Percentiles rank a stretch among this genome's conserved stretches.
phyloP scores from a whole-genome alignment of 2,113 vertebrate species.

The Dendropsophus ebraccatus region DNA sequence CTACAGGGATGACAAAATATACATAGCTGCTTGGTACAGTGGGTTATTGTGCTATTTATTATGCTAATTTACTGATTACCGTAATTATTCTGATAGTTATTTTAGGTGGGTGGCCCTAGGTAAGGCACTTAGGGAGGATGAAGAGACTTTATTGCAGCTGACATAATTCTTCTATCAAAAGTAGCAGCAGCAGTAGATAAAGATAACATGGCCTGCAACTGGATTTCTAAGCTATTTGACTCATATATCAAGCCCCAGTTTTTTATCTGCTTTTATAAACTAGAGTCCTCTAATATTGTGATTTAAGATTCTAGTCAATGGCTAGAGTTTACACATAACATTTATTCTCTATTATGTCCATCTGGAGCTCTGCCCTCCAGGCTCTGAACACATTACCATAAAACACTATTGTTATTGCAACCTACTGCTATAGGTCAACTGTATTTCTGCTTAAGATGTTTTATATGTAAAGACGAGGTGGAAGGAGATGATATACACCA shows the following conservation, averaged over 20 bases:
- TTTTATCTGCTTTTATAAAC: background rate
- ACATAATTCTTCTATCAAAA: background rate
- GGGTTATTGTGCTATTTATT: too few species aligned
- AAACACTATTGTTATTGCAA: constrained; percentile 17
- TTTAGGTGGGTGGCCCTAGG: too few species aligned
- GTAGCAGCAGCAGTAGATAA: background rate
- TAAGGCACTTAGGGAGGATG: too few species aligned
- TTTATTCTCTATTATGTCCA: constrained; percentile 29
- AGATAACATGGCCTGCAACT: background rate
- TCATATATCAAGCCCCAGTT: background rate
- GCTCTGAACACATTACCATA: constrained; percentile 39
- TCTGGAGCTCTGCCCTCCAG: constrained; percentile 22
- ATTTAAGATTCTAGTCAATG: constrained; percentile 24
- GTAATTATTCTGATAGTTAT: too few species aligned
- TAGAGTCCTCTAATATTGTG: background rate
- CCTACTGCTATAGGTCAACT: constrained; percentile 40
- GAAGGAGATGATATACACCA: constrained; percentile 15
- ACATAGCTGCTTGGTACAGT: too few species aligned
- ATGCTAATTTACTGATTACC: too few species aligned
- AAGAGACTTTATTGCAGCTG: background rate
- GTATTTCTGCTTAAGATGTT: constrained; percentile 43
- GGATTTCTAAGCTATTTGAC: background rate
- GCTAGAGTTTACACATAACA: constrained; percentile 8
- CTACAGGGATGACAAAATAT: too few species aligned
- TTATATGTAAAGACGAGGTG: constrained; percentile 30